Percentiles rank a stretch among this genome's conserved stretches.
Evolutionary conservation across 2,888 invertebrate genomes (phyloP).

Genomic region (Tenodera sinensis): DNA sequence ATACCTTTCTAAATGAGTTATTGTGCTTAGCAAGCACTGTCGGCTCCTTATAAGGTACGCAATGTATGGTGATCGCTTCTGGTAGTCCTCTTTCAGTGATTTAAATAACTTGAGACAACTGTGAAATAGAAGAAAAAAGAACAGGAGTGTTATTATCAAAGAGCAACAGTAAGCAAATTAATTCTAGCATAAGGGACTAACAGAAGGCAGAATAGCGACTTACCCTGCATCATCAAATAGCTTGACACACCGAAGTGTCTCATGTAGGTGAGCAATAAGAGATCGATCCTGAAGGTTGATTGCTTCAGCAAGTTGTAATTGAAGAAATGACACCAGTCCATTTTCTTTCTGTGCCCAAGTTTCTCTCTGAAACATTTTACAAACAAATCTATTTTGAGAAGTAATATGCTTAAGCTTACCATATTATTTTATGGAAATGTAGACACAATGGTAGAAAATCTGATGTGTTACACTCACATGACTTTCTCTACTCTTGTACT

Average conservation of each 20-base stretch:
- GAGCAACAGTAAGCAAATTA: neutral
- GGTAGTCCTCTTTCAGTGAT: slow-evolving; percentile 72
- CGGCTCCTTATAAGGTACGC: slow-evolving; percentile 78
- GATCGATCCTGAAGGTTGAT: slow-evolving; percentile 74
- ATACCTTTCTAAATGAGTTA: slow-evolving; percentile 66
- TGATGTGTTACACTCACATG: no score
- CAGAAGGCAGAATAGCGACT: neutral
- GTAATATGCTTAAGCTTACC: no score
- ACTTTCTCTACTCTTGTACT: no score
- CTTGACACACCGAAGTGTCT: slow-evolving; percentile 75
- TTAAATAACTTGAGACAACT: slow-evolving; percentile 71
- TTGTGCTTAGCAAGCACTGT: slow-evolving; percentile 71
- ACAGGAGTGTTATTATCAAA: neutral
- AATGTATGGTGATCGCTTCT: slow-evolving; percentile 72
- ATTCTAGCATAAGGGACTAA: neutral
- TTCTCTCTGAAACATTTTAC: slow-evolving; percentile 40
- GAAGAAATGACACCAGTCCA: slow-evolving; percentile 61
- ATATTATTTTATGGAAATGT: no score
- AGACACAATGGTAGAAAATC: no score
- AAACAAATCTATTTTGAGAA: neutral
- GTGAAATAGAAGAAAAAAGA: slow-evolving; percentile 31
- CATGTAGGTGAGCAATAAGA: slow-evolving; percentile 74
- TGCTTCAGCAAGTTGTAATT: slow-evolving; percentile 77
- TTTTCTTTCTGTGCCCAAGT: slow-evolving; percentile 38
- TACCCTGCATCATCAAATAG: slow-evolving; percentile 63